A percentile compares a stretch with the other conserved stretches of the same genome.
phyloP scores from a whole-genome alignment of 2,888 invertebrate genomes.

The Plagiodera versicolora region DNA sequence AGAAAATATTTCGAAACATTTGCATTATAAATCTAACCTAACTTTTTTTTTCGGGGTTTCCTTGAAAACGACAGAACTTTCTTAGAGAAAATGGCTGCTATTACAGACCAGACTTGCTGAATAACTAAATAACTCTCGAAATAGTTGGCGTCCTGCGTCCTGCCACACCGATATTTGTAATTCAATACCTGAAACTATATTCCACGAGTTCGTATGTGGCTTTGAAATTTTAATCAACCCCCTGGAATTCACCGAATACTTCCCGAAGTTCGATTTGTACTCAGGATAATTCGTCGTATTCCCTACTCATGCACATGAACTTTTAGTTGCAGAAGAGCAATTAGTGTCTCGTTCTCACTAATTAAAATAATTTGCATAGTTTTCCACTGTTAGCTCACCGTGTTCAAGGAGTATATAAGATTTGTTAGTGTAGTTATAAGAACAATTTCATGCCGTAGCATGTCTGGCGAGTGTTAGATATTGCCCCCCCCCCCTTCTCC shows the following conservation, averaged over 20 bases:
- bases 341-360: not conserved
- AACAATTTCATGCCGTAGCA: not conserved
- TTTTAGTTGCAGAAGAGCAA: slow-evolving; percentile 3
- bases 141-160: too few relatives aligned
- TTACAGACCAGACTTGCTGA: too few relatives aligned
- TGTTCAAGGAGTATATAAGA: not conserved
- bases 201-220: not conserved
- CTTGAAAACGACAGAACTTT: too few relatives aligned
- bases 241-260: not conserved
- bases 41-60: too few relatives aligned
- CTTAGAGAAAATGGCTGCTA: too few relatives aligned
- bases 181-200: not conserved
- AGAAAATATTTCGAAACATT: too few relatives aligned
- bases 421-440: not conserved
- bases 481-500: too few relatives aligned
- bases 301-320: not conserved
- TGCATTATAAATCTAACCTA: too few relatives aligned
- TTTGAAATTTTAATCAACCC: not conserved
- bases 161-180: not conserved
- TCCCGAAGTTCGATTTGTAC: not conserved
- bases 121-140: too few relatives aligned
- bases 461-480: not conserved
- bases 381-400: not conserved
- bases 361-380: slow-evolving; percentile 12
- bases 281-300: not conserved